A percentile compares a stretch with the other conserved stretches of the same genome.
Conservation (phyloP, 1,140 invertebrate species). For the Thaumetopoea pityocampa region DNA sequence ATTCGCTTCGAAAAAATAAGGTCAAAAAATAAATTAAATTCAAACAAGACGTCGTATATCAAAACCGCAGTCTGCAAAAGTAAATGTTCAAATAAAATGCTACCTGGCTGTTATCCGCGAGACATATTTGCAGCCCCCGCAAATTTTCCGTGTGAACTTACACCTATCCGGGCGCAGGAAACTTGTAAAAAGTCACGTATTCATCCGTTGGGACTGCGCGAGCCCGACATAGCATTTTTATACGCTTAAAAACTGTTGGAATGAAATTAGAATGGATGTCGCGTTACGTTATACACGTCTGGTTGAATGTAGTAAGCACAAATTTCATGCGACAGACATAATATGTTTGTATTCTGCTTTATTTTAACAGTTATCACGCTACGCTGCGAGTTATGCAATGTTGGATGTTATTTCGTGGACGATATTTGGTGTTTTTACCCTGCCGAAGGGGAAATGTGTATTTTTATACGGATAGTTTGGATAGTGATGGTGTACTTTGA, state of each 20-base stretch:
- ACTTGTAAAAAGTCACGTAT: constrained; percentile 22
- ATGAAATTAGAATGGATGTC: constrained; percentile 14
- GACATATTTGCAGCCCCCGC: constrained; percentile 14
- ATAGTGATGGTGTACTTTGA: too few species aligned
- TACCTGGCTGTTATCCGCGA: too few species aligned
- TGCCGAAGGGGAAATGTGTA: too few species aligned
- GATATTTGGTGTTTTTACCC: background rate
- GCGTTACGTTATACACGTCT: constrained; percentile 5
- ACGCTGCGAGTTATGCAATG: too few species aligned
- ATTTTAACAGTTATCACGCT: background rate
- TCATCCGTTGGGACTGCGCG: too few species aligned
- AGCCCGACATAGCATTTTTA: constrained; percentile 17
- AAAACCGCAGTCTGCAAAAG: too few species aligned
- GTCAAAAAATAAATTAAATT: too few species aligned
- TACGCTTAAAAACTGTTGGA: constrained; percentile 15
- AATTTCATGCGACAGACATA: constrained; percentile 4
- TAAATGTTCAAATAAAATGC: too few species aligned
- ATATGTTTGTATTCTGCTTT: background rate
- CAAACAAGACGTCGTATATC: too few species aligned
- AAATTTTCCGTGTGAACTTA: constrained; percentile 10
- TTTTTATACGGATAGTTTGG: background rate
- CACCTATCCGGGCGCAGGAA: constrained; percentile 1
- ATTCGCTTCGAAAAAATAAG: too few species aligned
- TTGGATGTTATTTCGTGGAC: constrained; percentile 5
- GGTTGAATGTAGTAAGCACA: constrained; percentile 5